phyloP scores from a whole-genome alignment of 2,888 invertebrate genomes.

The Sphinx pinastri region DNA sequence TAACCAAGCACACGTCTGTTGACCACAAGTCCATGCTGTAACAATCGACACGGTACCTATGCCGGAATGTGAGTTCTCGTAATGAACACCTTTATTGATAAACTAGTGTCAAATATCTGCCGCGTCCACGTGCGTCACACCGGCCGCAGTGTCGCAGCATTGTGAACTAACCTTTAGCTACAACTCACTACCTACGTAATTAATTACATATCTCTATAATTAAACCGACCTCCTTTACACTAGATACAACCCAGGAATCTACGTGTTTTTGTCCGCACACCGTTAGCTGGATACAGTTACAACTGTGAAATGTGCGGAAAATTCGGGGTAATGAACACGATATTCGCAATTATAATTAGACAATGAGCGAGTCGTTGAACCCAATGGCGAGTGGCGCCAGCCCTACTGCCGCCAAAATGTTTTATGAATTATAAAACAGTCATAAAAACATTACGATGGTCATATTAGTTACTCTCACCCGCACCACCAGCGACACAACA shows the following conservation, averaged over 20 bases:
- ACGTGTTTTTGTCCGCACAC: slow-evolving; percentile 10
- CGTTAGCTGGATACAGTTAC: slow-evolving; percentile 17
- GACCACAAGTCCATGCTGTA: too few relatives aligned
- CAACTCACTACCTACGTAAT: not conserved
- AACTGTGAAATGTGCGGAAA: slow-evolving; percentile 1
- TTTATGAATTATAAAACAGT: not conserved
- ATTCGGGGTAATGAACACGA: not conserved
- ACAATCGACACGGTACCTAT: too few relatives aligned
- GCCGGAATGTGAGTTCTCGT: not conserved
- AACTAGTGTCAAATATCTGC: too few relatives aligned
- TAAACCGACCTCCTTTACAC: slow-evolving; percentile 14
- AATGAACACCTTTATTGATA: too few relatives aligned
- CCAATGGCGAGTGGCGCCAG: not conserved
- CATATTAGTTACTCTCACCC: not conserved
- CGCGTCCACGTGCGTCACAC: not conserved
- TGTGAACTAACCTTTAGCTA: slow-evolving; percentile 8
- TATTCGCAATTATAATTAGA: slow-evolving; percentile 16
- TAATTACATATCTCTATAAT: slow-evolving; percentile 12
- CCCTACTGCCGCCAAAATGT: slow-evolving; percentile 34
- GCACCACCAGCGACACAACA: slow-evolving; percentile 2
- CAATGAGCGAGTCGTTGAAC: slow-evolving; percentile 15
- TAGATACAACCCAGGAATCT: slow-evolving; percentile 10
- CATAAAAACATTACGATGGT: not conserved
- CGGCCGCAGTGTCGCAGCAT: not conserved
- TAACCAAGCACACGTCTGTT: too few relatives aligned